Percentiles rank a stretch among this genome's conserved stretches.
Conservation (phyloP, 2,888 invertebrate species). For the Pelosia muscerda region DNA sequence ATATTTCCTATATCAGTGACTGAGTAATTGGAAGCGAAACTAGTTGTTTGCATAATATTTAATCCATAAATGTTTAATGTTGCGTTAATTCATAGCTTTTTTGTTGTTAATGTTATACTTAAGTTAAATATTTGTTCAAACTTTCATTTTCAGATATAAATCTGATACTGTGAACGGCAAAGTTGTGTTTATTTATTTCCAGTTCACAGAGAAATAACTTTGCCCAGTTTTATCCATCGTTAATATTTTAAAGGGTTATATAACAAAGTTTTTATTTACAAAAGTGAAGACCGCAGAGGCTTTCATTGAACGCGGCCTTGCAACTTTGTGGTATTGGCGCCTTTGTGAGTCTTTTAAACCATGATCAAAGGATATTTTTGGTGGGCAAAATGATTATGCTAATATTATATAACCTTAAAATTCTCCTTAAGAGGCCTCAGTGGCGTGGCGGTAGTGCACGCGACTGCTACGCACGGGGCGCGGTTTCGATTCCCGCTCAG, state of each 20-base stretch:
- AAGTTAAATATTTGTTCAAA: neutral
- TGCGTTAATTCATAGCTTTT: neutral
- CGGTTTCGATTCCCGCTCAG: too few species aligned
- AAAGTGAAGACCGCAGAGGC: constrained; percentile 10
- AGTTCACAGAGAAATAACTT: constrained; percentile 19
- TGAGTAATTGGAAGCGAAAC: too few species aligned
- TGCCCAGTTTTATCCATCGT: constrained; percentile 8
- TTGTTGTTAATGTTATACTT: neutral
- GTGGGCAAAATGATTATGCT: neutral
- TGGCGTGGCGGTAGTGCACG: too few species aligned
- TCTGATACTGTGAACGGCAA: neutral
- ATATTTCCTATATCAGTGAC: too few species aligned
- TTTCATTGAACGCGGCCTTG: constrained; percentile 4
- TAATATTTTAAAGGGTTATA: constrained; percentile 8
- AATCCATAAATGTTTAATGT: neutral
- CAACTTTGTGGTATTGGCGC: neutral
- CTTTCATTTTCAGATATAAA: constrained; percentile 5
- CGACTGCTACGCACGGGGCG: too few species aligned
- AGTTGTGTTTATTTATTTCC: constrained; percentile 11
- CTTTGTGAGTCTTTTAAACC: neutral
- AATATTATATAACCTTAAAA: neutral
- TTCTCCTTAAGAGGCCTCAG: too few species aligned
- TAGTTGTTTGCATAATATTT: too few species aligned
- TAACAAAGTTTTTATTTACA: constrained; percentile 13
- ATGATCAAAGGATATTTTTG: neutral